phyloP scores from a whole-genome alignment of 2,797 vertebrate species.

The Steatocranus sp. region DNA sequence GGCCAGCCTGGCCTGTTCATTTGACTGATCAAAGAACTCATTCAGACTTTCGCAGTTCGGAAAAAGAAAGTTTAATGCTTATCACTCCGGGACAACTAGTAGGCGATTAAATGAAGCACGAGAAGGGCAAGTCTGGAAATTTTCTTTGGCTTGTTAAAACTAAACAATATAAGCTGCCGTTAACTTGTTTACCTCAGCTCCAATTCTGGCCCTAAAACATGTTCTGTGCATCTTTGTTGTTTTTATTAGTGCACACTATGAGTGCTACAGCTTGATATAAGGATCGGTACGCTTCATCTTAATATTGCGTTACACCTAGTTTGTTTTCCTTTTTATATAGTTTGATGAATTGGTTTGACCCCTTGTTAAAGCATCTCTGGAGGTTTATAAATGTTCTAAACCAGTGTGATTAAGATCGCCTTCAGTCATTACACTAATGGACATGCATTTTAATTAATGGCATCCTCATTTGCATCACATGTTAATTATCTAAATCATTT shows the following conservation, averaged over 20 bases:
- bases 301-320: background rate
- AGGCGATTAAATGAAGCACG: slow-evolving; percentile 36
- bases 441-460: slow-evolving; percentile 74
- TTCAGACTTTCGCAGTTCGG: slow-evolving; percentile 12
- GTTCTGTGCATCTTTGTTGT: background rate
- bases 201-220: background rate
- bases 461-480: slow-evolving; percentile 74
- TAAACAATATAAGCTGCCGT: slow-evolving; percentile 2
- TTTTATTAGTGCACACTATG: slow-evolving; percentile 10
- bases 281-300: background rate
- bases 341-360: slow-evolving; percentile 60
- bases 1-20: slow-evolving; percentile 37
- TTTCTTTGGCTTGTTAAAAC: slow-evolving; percentile 24
- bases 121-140: slow-evolving; percentile 1
- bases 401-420: slow-evolving; percentile 56
- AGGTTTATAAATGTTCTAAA: slow-evolving; percentile 64
- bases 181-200: slow-evolving; percentile 21
- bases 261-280: background rate
- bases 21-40: slow-evolving; percentile 55
- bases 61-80: slow-evolving; percentile 30
- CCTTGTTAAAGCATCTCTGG: slow-evolving; percentile 28
- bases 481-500: slow-evolving; percentile 74
- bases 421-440: slow-evolving; percentile 76
- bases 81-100: slow-evolving; percentile 36
- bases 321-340: slow-evolving; percentile 7